These are phyloP conservation scores for Trachelus stipa DNA, from an alignment of 2,888 invertebrate genomes.

Conservation along the genomic window DNA sequence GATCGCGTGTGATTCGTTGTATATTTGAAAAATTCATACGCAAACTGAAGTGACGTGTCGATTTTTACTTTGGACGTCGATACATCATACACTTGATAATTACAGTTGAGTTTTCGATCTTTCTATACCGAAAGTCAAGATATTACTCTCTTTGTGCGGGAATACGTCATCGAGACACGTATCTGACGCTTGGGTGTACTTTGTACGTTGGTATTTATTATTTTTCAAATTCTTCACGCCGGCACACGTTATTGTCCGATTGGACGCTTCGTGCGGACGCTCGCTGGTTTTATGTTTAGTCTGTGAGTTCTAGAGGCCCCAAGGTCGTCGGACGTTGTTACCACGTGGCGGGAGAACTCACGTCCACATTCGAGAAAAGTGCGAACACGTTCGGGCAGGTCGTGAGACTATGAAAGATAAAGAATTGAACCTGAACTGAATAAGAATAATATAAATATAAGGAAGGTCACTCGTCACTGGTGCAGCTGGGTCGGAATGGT, in stretches of 20 bases:
- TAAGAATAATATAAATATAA: background rate
- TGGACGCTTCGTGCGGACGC: background rate
- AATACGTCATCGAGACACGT: background rate
- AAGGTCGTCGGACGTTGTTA: slow-evolving; percentile 4
- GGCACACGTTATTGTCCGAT: background rate
- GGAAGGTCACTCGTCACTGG: slow-evolving; percentile 9
- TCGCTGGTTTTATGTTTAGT: background rate
- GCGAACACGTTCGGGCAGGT: slow-evolving; percentile 1
- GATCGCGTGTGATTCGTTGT: background rate
- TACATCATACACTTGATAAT: background rate
- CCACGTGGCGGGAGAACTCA: slow-evolving; percentile 21
- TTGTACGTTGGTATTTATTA: background rate
- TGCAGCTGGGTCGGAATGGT: slow-evolving; percentile 12
- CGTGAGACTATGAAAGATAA: slow-evolving; percentile 9
- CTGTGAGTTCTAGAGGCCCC: background rate
- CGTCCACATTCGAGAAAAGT: slow-evolving; percentile 9
- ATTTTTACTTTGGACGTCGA: background rate
- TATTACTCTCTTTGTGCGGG: background rate
- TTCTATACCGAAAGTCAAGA: background rate
- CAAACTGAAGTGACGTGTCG: background rate
- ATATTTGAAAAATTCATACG: background rate
- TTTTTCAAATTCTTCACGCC: background rate
- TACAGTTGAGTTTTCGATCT: background rate
- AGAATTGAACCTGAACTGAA: slow-evolving; percentile 13
- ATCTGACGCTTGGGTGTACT: background rate